phyloP scores from a whole-genome alignment of 1,140 invertebrate genomes.

The Drosophila pseudoobscura region DNA sequence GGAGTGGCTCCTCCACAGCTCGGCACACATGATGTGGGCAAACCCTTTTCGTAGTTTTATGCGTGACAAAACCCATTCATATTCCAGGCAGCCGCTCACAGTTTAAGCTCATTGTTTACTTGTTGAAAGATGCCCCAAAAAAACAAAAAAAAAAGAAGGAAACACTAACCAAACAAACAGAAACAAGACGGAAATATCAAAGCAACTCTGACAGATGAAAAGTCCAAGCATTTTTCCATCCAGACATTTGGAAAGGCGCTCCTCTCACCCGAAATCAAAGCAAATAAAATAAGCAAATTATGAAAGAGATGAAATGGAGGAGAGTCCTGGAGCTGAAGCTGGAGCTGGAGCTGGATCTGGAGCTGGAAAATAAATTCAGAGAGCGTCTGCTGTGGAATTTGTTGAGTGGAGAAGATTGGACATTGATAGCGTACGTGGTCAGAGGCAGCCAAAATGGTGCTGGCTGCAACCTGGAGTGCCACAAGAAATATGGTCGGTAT shows the following conservation, averaged over 20 bases:
- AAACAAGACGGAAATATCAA: background rate
- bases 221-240: background rate
- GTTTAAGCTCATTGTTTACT: constrained; percentile 54
- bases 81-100: constrained; percentile 25
- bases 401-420: constrained; percentile 56
- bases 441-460: constrained; percentile 18
- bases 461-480: too few species aligned
- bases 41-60: constrained; percentile 43
- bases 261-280: constrained; percentile 47
- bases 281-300: constrained; percentile 72
- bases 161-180: background rate
- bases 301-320: constrained; percentile 30
- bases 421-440: constrained; percentile 73
- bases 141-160: constrained; percentile 2
- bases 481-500: constrained; percentile 30
- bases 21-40: background rate
- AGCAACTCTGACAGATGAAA: background rate
- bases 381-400: constrained; percentile 32
- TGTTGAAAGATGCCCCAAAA: constrained; percentile 1
- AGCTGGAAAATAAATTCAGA: constrained; percentile 55
- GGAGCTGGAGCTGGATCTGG: too few species aligned
- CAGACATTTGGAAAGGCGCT: background rate
- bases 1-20: too few species aligned
- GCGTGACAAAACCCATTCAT: constrained; percentile 51
- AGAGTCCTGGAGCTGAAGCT: too few species aligned